Evolutionary conservation across 2,797 vertebrate genomes (phyloP), one percentile per base, ranked within the genome.

Genomic region (Presbytis comata): DNA sequence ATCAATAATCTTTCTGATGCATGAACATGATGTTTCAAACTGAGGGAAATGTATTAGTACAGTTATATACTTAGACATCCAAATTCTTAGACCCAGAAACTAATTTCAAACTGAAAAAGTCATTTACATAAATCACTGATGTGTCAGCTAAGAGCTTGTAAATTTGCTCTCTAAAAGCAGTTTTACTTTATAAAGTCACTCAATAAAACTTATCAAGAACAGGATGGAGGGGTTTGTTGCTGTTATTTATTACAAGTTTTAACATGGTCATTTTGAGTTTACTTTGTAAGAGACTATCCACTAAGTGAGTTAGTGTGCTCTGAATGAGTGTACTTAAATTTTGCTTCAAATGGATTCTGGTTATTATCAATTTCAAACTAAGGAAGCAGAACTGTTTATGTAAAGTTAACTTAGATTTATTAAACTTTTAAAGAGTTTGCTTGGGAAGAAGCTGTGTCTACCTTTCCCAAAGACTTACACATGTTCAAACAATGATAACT

Each of bases 31-130:
- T 95, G 88, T 79, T 97, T 93, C 84, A 94, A 93, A 81, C 16
- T 0, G 8, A 17, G 89, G 82, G 96, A 95, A 97, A 33, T 46
- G 21, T 95, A 39, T 93, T 97, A 97, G 84, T 84, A 83, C 8
- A 78, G 53, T 86, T 88, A 48, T 57, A 86, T 94, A 83, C 6
- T 26, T 94, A 82, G 44, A 30, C 36, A 59, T 91, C 88, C 95
- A 89, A 96, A 70, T 79, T 22, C n/a, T 93, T 61, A 48, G 92
- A 61, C 78, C 86, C 79, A 95, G 89, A 80, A 98, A 98, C 76
- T 82, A 41, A 92, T 95, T 97, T 98, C 22, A 97, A 75, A 94
- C 72, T 97, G 61, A 86, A 92, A 97, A 95, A 96, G 89, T 80
- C 46, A 55, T 93, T 97, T 95, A 87, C 30, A 82, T 96, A 82